These are phyloP conservation scores for Brachionus paranguensis DNA, from an alignment of 1,140 invertebrate species.

Conservation along the genomic window DNA sequence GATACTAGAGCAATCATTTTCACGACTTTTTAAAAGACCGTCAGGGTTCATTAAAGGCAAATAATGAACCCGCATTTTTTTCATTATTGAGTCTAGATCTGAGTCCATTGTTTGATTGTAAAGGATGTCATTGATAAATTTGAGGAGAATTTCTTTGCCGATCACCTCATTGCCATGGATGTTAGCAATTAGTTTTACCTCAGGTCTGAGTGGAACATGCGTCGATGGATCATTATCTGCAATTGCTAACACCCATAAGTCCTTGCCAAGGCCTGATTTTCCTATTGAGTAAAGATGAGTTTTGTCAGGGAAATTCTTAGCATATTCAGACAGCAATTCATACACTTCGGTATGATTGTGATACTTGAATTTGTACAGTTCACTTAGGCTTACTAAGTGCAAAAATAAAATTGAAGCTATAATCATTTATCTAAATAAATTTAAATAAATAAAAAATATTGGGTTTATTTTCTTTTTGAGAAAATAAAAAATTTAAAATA, in stretches of 20 bases:
- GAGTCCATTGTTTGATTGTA: constrained; percentile 68
- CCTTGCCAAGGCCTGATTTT: constrained; percentile 65
- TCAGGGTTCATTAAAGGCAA: constrained; percentile 83
- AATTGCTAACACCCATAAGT: constrained; percentile 20
- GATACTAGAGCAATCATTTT: constrained; percentile 58
- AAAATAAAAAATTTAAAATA: neutral
- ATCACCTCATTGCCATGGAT: constrained; percentile 87
- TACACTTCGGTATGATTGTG: neutral
- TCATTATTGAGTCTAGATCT: constrained; percentile 66
- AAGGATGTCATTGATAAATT: constrained; percentile 73
- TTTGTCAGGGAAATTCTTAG: constrained; percentile 65
- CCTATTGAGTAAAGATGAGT: constrained; percentile 80
- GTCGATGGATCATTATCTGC: neutral
- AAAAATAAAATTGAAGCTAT: neutral
- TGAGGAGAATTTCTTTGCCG: constrained; percentile 72
- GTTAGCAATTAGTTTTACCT: constrained; percentile 81
- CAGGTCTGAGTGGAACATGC: constrained; percentile 56
- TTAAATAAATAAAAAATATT: neutral
- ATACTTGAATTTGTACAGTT: neutral
- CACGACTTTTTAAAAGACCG: constrained; percentile 40
- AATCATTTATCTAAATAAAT: neutral
- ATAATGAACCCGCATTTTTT: constrained; percentile 73
- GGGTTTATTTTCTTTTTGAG: neutral
- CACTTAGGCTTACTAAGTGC: neutral
- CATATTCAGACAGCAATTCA: neutral